Evolutionary conservation across 1,140 invertebrate genomes (phyloP).

Genomic region (Sinella curviseta): DNA sequence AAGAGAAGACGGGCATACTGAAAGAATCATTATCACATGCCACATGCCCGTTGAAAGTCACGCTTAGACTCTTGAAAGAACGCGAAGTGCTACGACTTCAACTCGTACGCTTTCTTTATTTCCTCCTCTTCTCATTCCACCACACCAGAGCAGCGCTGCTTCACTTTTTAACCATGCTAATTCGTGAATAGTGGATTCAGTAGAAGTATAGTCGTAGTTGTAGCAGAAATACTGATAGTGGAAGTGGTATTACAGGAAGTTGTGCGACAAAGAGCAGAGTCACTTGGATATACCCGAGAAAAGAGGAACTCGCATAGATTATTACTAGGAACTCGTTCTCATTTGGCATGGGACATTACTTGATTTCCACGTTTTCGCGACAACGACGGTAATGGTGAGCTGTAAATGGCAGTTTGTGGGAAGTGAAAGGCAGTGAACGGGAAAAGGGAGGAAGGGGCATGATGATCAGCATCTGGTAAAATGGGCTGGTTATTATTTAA

Average conservation of each 20-base stretch:
- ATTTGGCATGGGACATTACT: slow-evolving; percentile 11
- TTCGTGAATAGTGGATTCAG: too few species aligned
- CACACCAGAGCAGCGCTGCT: too few species aligned
- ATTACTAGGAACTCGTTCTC: background rate
- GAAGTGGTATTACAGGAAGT: too few species aligned
- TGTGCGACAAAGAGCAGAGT: too few species aligned
- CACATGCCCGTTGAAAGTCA: background rate
- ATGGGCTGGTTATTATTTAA: background rate
- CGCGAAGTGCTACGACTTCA: too few species aligned
- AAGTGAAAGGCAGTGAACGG: background rate
- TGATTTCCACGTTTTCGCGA: background rate
- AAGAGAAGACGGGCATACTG: background rate
- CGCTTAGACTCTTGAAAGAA: too few species aligned
- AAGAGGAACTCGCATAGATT: background rate
- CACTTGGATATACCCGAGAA: background rate
- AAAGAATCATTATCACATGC: background rate
- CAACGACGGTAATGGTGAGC: slow-evolving; percentile 4
- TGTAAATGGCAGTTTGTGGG: slow-evolving; percentile 9
- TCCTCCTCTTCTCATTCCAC: too few species aligned
- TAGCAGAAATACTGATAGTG: too few species aligned
- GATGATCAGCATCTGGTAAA: background rate
- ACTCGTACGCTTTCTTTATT: too few species aligned
- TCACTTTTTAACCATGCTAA: too few species aligned
- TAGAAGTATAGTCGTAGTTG: too few species aligned
- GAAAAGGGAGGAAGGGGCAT: slow-evolving; percentile 2